Base-by-base conservation (phyloP, 2,888 invertebrate genomes). In the Heliconius ethilla region DNA sequence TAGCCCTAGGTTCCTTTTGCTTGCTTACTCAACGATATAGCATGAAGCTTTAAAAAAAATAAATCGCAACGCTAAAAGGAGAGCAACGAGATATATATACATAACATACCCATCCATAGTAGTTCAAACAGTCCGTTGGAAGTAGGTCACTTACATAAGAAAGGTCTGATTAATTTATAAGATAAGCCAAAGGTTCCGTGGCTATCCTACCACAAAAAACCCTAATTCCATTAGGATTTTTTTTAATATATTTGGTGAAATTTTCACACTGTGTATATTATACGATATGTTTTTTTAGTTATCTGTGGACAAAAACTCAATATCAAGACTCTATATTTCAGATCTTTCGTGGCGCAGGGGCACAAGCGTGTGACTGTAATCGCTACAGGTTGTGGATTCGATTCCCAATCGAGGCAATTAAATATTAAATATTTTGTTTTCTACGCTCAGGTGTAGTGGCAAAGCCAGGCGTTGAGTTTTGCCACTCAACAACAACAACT, bases 81-180 rank as follows among this genome's bases (percentile, higher is more conserved):
- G 29, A 65, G 65, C 29, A 29, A 27, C 3, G 22, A 33, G 33
- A 66, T 66, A 22, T 33, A 7, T 40, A 7, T 69, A 33, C 1
- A 18, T 7, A 15, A 37, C 25, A 27, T 63, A 63, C 27, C 25
- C 25, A 27, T 1, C 1, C 45, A 63, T 45, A 65, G 27, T 45
- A 15, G 77, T 69, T 25, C 73, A 77, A 77, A 74, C 69, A 77
- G 73, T 25, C 62, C 55, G 55, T 33, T 9, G 40, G 59, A 78
- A 76, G 74, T 78, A 75, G 80, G 70, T 80, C 80, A 55, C 74
- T 78, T 70, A 75, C 59, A 75, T 70, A 76, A 78, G 62, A 63
- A 67, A 76, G 73, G 73, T 76, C 76, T 73, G 73, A 74, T 76
- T 79, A 62, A 75, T 79, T 76, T 76, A 51, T 74, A 73, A 73